Evolutionary conservation across 2,888 invertebrate species (phyloP), one percentile per base, ranked within the genome.

Genomic region (Chrysomela aeneicollis): DNA sequence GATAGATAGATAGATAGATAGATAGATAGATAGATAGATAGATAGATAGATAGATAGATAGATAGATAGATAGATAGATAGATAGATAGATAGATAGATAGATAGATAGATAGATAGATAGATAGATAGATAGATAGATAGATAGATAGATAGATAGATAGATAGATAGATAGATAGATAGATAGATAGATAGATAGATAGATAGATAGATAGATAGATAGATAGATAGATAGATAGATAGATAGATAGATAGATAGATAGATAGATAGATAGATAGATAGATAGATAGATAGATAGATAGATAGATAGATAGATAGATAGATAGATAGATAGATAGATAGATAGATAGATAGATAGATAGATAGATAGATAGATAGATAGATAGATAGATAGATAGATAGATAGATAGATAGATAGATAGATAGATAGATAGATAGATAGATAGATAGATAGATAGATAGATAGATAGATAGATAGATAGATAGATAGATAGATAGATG

Each of bases 321-420:
- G 35, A 35, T 35, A 35, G 35, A 35, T 35, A 35, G 35, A 35
- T 35, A 35, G 35, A 35, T 35, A 35, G 35, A 35, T 35, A 51
- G 22, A 21, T n/a, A n/a, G n/a, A 6, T 9, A 9, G n/a, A 12
- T 19, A 21, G 19, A 55, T 57, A 2, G 52, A 46, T 62, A 10
- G 59, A 32, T n/a, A 8, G 4, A 1, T 61, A 61, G 3, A n/a
- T 61, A 8, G 54, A 54, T 42, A 26, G 26, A 26, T 26, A 26
- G 26, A 26, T 26, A 26, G 26, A 26, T 26, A 26, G 26, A 26
- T 26, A 26, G 26, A 26, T 26, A 26, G 26, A 26, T 26, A 26
- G 26, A 26, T 26, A 26, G 26, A 26, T 26, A 26, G 26, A 26
- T 26, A 26, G 26, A 26, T 26, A 26, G 26, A 26, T 26, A 26